Percentiles rank a stretch among this genome's conserved stretches.
Evolutionary conservation across 2,797 vertebrate species (phyloP).

Genomic region (Bovichtus diacanthus): DNA sequence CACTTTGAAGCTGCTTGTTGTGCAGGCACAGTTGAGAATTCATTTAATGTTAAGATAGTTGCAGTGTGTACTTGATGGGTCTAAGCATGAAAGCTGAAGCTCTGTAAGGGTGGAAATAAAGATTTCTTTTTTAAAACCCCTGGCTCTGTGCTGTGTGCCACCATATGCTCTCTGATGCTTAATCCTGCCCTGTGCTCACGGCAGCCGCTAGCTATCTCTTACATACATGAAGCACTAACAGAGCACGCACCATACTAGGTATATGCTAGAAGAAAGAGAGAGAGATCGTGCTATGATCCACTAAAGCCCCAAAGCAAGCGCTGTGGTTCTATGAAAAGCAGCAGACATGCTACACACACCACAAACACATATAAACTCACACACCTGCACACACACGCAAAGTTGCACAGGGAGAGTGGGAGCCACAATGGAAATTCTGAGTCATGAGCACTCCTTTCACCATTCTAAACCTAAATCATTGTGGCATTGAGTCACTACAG

Average conservation of each 20-base stretch:
- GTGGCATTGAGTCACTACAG: slow-evolving; percentile 86
- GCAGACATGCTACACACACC: slow-evolving; percentile 53
- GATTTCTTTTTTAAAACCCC: slow-evolving; percentile 44
- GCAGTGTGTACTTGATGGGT: slow-evolving; percentile 59
- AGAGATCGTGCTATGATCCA: slow-evolving; percentile 47
- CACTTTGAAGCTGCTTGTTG: slow-evolving; percentile 75
- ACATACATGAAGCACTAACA: slow-evolving; percentile 46
- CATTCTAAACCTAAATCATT: slow-evolving; percentile 86
- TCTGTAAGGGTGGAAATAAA: slow-evolving; percentile 41
- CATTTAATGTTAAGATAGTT: slow-evolving; percentile 59
- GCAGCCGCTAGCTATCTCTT: slow-evolving; percentile 45
- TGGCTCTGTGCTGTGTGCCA: slow-evolving; percentile 22
- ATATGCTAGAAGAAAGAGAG: slow-evolving; percentile 31
- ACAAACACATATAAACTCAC: slow-evolving; percentile 34
- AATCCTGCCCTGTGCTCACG: slow-evolving; percentile 27
- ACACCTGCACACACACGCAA: slow-evolving; percentile 49
- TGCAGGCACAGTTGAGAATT: slow-evolving; percentile 56
- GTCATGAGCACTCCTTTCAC: slow-evolving; percentile 81
- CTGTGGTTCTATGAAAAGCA: slow-evolving; percentile 60
- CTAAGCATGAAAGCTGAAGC: slow-evolving; percentile 58
- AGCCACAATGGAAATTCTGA: slow-evolving; percentile 87
- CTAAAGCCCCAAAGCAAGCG: slow-evolving; percentile 62
- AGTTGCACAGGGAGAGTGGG: slow-evolving; percentile 71
- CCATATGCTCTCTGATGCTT: slow-evolving; percentile 57
- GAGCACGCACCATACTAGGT: slow-evolving; percentile 40